Evolutionary conservation across 2,113 vertebrate genomes (phyloP).

Genomic region (Mesoclemmys tuberculata): DNA sequence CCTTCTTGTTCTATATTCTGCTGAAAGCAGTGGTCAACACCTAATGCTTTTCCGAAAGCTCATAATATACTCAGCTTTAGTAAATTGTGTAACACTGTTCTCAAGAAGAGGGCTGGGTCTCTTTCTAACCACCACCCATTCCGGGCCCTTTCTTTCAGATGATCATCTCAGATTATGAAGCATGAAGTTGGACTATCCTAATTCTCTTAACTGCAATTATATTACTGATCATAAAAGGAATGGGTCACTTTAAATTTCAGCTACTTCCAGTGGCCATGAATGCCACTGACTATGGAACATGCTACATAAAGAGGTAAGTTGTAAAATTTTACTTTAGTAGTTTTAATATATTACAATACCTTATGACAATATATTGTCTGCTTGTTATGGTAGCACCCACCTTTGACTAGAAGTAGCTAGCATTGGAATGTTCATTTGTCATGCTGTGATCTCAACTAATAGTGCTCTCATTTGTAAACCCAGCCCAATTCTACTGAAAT

Average conservation of each 20-base stretch:
- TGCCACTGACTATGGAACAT: no score
- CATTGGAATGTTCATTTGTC: background rate
- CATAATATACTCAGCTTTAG: background rate
- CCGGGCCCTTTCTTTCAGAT: background rate
- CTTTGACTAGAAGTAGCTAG: background rate
- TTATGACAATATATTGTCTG: no score
- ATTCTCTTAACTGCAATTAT: background rate
- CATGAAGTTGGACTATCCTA: background rate
- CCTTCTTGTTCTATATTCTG: background rate
- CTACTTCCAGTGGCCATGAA: no score
- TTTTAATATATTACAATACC: no score
- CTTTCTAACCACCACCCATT: background rate
- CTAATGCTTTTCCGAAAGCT: background rate
- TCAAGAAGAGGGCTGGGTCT: background rate
- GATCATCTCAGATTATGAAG: background rate
- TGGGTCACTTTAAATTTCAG: background rate
- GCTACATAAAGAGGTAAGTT: no score
- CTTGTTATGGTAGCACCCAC: no score
- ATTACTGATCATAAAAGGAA: rapidly evolving
- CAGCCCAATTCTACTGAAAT: background rate
- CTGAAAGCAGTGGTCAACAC: background rate
- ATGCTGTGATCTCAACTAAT: background rate
- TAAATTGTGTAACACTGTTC: rapidly evolving
- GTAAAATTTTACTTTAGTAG: no score
- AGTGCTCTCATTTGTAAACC: background rate